phyloP scores from a whole-genome alignment of 2,888 invertebrate genomes.

The Harpagoxenus sublaevis region DNA sequence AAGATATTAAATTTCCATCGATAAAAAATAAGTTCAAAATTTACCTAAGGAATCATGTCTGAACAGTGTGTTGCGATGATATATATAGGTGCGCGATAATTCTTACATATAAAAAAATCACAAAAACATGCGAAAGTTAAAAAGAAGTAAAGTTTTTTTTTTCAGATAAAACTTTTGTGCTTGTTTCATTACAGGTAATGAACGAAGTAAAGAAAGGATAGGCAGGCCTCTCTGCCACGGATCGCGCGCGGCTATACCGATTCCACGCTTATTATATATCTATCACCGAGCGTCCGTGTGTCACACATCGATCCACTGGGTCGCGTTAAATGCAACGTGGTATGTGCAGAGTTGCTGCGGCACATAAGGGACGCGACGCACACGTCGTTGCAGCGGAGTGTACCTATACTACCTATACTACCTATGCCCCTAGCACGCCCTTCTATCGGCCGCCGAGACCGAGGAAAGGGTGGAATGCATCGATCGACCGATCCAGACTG shows the following conservation, averaged over 20 bases:
- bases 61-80: background rate
- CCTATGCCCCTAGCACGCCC: slow-evolving; percentile 26
- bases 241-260: slow-evolving; percentile 45
- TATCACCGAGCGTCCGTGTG: slow-evolving; percentile 48
- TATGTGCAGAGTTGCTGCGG: slow-evolving; percentile 41
- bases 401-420: slow-evolving; percentile 14
- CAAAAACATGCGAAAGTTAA: background rate
- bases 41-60: background rate
- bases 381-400: slow-evolving; percentile 41
- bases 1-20: background rate
- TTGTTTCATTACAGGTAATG: slow-evolving; percentile 8
- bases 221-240: slow-evolving; percentile 23
- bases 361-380: slow-evolving; percentile 52
- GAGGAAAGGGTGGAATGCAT: slow-evolving; percentile 66
- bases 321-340: slow-evolving; percentile 52
- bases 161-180: slow-evolving; percentile 6
- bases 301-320: slow-evolving; percentile 57
- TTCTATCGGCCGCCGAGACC: slow-evolving; percentile 32
- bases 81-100: background rate
- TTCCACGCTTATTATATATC: slow-evolving; percentile 55
- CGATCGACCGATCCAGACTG: slow-evolving; percentile 64
- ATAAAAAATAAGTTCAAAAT: background rate
- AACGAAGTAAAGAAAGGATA: slow-evolving; percentile 24
- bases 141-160: background rate
- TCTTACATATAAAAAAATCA: background rate